Percentiles rank a stretch among this genome's conserved stretches.
Conservation (phyloP, 2,797 vertebrate genomes). For the Ceyx erithaca region DNA sequence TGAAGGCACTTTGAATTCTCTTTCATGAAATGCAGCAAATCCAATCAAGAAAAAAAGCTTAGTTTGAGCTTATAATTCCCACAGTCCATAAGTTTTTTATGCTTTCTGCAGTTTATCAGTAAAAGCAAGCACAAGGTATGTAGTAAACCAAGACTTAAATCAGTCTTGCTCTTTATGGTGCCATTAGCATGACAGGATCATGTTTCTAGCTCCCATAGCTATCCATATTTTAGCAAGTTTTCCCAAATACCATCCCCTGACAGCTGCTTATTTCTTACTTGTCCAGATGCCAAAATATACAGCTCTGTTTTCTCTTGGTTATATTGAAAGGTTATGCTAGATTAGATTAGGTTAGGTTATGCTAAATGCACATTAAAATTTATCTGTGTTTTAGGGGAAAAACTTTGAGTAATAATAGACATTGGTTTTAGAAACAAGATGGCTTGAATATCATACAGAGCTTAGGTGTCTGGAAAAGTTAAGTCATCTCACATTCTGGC, state of each 20-base stretch:
- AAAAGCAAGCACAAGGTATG: background rate
- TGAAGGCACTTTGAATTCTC: background rate
- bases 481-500: background rate
- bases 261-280: background rate
- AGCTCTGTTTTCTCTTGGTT: background rate
- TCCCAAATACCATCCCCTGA: background rate
- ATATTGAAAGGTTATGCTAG: background rate
- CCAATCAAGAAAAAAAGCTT: background rate
- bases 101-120: background rate
- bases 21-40: background rate
- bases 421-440: background rate
- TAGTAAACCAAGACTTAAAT: background rate
- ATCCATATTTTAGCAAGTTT: background rate
- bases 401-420: background rate
- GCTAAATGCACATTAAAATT: background rate
- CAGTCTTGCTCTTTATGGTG: background rate
- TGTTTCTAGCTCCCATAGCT: background rate
- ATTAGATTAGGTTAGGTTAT: background rate
- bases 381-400: fast-evolving
- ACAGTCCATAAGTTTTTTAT: background rate
- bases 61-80: background rate
- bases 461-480: background rate
- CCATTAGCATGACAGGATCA: background rate
- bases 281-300: background rate
- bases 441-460: background rate